Conservation (phyloP, 1,140 invertebrate species). For the Aphis gossypii region DNA sequence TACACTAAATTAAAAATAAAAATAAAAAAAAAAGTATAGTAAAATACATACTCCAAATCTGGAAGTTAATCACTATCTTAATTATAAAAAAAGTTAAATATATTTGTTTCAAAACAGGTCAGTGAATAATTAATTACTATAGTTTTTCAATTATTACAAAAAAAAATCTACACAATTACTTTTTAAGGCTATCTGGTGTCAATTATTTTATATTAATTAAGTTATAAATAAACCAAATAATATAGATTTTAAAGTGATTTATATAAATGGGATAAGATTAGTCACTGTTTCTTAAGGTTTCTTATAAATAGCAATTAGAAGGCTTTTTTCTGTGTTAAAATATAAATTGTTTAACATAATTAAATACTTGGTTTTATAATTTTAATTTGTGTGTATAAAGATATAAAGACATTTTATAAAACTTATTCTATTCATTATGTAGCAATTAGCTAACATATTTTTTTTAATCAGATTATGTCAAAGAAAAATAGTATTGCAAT, state of each 20-base stretch:
- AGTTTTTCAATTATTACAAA: too few relatives aligned
- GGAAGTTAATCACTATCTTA: neutral
- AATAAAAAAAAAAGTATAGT: neutral
- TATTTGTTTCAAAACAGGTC: neutral
- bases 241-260: too few relatives aligned
- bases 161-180: too few relatives aligned
- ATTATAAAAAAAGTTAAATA: neutral
- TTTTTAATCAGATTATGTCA: neutral
- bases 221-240: neutral
- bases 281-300: too few relatives aligned
- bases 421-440: neutral
- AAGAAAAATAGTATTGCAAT: neutral
- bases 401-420: neutral
- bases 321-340: neutral
- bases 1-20: neutral
- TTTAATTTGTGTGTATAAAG: too few relatives aligned
- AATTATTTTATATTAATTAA: neutral
- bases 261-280: too few relatives aligned
- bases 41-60: neutral
- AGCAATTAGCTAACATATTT: neutral
- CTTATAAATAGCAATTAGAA: too few relatives aligned
- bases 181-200: too few relatives aligned
- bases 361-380: too few relatives aligned
- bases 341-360: neutral
- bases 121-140: neutral